Conservation (phyloP, 2,888 invertebrate species). For the Ecliptopera silaceata region DNA sequence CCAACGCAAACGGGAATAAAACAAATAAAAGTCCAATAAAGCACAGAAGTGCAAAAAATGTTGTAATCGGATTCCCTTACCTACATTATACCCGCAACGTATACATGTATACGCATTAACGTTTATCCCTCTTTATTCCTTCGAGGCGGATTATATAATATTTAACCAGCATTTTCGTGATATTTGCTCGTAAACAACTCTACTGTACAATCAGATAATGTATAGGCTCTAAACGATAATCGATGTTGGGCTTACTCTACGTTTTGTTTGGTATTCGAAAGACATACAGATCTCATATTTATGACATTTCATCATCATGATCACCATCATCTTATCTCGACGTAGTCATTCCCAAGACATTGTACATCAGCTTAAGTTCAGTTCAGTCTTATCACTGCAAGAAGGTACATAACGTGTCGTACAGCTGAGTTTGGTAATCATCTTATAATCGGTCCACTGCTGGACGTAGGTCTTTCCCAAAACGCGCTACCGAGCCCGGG, state of each 20-base stretch:
- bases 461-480: no score
- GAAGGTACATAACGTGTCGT: no score
- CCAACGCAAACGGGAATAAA: not conserved
- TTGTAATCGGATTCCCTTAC: slow-evolving; percentile 5
- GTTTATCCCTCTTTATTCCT: slow-evolving; percentile 18
- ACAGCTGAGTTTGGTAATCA: no score
- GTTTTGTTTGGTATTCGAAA: no score
- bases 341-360: no score
- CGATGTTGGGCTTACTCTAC: not conserved
- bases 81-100: slow-evolving; percentile 1
- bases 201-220: slow-evolving; percentile 7
- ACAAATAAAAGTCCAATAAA: not conserved
- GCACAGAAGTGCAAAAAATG: slow-evolving; percentile 1
- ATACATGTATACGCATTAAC: slow-evolving; percentile 1
- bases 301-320: no score
- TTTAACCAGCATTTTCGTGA: slow-evolving; percentile 22
- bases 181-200: slow-evolving; percentile 22
- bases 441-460: no score
- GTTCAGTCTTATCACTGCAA: no score
- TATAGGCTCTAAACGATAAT: not conserved
- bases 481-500: no score
- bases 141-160: slow-evolving; percentile 18
- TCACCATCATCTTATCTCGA: no score
- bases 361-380: no score
- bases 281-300: no score